phyloP scores from a whole-genome alignment of 1,140 invertebrate species.

The Zaprionus nigranus region DNA sequence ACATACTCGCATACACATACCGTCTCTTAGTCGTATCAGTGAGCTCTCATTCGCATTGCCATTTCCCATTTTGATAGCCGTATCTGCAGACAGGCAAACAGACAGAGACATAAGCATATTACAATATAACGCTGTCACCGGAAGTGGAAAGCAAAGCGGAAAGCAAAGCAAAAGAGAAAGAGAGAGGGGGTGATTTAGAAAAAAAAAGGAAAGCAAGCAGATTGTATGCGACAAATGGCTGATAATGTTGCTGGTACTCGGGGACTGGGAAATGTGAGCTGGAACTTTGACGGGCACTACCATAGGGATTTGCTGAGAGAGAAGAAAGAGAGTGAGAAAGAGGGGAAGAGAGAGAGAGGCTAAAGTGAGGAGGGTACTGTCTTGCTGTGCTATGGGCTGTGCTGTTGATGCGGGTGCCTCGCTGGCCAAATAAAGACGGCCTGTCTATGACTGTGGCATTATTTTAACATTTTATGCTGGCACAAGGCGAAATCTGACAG shows the following conservation, averaged over 20 bases:
- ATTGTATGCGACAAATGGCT: constrained; percentile 82
- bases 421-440: constrained; percentile 64
- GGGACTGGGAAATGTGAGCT: constrained; percentile 26
- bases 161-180: constrained; percentile 9
- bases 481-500: constrained; percentile 82
- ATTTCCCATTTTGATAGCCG: constrained; percentile 39
- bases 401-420: constrained; percentile 41
- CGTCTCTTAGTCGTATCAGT: constrained; percentile 1
- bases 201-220: constrained; percentile 62
- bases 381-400: constrained; percentile 20
- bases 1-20: background rate
- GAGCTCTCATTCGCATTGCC: constrained; percentile 45
- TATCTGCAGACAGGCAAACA: constrained; percentile 59
- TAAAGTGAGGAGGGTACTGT: background rate
- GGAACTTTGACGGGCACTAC: constrained; percentile 16
- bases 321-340: background rate
- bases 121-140: constrained; percentile 83
- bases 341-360: background rate
- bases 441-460: constrained; percentile 73
- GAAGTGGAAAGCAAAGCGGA: constrained; percentile 59
- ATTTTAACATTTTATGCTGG: constrained; percentile 83
- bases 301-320: constrained; percentile 15
- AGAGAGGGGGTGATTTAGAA: constrained; percentile 18
- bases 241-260: constrained; percentile 74
- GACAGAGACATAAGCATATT: constrained; percentile 81